Evolutionary conservation across 1,140 invertebrate genomes (phyloP).

Genomic region (Zaprionus davidi): DNA sequence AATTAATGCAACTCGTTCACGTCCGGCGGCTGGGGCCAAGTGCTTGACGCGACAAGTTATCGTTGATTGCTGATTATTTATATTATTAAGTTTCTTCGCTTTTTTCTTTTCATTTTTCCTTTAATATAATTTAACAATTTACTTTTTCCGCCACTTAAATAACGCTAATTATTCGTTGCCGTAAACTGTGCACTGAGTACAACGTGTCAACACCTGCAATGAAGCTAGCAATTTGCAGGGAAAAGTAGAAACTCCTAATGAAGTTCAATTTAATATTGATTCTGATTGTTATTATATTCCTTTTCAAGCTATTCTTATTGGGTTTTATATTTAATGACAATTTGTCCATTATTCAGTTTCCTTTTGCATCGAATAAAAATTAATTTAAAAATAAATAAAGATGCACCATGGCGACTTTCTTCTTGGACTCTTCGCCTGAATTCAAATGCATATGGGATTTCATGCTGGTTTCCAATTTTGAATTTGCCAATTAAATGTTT

Average conservation of each 20-base stretch:
- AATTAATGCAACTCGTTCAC: conserved; percentile 60
- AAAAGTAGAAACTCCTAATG: neutral
- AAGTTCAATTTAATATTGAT: neutral
- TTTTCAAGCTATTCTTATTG: neutral
- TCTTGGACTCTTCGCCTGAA: conserved; percentile 44
- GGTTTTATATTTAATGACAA: too few relatives aligned
- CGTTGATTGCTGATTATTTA: conserved; percentile 62
- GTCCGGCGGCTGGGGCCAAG: conserved; percentile 26
- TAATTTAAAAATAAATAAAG: conserved; percentile 15
- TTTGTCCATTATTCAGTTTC: too few relatives aligned
- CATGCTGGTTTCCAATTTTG: conserved; percentile 61
- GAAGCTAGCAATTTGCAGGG: neutral
- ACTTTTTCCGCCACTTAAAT: conserved; percentile 46
- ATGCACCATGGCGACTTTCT: conserved; percentile 23
- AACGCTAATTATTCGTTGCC: conserved; percentile 26
- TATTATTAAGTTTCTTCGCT: conserved; percentile 72
- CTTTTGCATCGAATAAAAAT: too few relatives aligned
- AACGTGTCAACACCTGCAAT: neutral
- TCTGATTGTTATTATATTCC: too few relatives aligned
- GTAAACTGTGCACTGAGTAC: conserved; percentile 16
- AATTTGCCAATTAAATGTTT: conserved; percentile 81
- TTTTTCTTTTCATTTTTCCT: conserved; percentile 21
- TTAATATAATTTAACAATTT: conserved; percentile 63
- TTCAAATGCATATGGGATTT: conserved; percentile 67
- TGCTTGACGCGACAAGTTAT: conserved; percentile 65